Base-by-base conservation (phyloP, 2,888 invertebrate genomes). In the Drepanosiphum platanoidis region DNA sequence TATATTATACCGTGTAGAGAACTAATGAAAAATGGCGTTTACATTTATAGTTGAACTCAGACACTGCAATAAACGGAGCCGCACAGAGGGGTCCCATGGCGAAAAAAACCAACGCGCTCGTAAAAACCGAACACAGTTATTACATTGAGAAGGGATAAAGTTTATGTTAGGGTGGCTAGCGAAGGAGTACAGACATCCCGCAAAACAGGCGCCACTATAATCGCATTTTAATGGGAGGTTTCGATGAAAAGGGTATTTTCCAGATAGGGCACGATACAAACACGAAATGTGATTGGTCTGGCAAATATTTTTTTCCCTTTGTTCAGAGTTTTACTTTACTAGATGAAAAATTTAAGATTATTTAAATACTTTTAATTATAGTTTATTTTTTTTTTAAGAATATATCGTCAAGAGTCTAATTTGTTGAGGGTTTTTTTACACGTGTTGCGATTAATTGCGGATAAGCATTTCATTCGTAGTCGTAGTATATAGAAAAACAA, bases 131-230 rank as follows among this genome's bases (percentile, higher is more conserved):
- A 70, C 27, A 34, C 42, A 39, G 36, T 36, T 36, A 70, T 74
- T 39, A 58, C 34, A 61, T 34, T 5, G 4, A 42, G 34, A 39
- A 72, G 64, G 64, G 72, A 3, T 30, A 8, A 74, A 72, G 72
- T 42, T 72, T 61, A 13, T 13, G 22, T 68, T 58, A 34, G 52
- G 80, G 46, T 9, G 22, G 27, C 22, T 36, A 18, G 22, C 7
- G 27, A 11, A 39, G 71, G 22, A 8, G 22, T 32, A 61, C 30
- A 82, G 61, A 82, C 66, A 39, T 18, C 46, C 46, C 74, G 64
- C n/a, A 34, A 74, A 66, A 66, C 83, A 66, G 83, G 83, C 83
- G 83, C 83, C 83, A 84, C 46, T 66, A 22, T 82, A 82, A 82
- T 82, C 34, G 64, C 46, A 46, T 75, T 75, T 84, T 84, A 84